Evolutionary conservation across 2,113 vertebrate species (phyloP), one percentile per base, ranked within the genome.

Genomic region (Pomatostomus ruficeps): DNA sequence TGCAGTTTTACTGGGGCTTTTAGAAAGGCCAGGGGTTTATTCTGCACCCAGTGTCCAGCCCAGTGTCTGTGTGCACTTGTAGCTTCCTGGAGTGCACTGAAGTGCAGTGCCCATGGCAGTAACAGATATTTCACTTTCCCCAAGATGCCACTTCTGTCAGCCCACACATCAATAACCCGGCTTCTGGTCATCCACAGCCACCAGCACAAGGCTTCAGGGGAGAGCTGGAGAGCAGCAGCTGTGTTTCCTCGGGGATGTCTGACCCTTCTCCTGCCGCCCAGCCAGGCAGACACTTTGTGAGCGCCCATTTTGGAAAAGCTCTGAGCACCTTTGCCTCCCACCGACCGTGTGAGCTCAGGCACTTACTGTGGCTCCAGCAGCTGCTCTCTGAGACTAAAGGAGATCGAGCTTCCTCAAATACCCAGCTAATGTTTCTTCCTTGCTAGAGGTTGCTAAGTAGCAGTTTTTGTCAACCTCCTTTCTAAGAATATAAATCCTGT

Each of bases 371-470:
- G 74, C 42, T 80, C 25, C 76, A 74, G 72, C 92, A 90, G 68
- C 90, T 93, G 95, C 59, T 88, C 88, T 45, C 92, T 11, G 77
- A 58, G 45, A 48, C 14, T 48, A 11, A 58, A 81, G 90, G 83
- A 88, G 88, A 90, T 20, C 26, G 2, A 83, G 89, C 86, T 93
- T 96, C 95, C 86, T 55, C 89, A 96, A 94, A 97, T 95, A 96
- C 35, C 94, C 65, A 95, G 92, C 85, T 96, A 96, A 97, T 96
- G 91, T 91, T 96, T 95, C 61, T 85, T 72, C 91, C 91, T 94
- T 90, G 88, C 95, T 84, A 93, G 93, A 93, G 72, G 97, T 97
- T 98, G 97, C 96, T 96, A 97, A 96, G 90, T 94, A 95, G 91
- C 94, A 93, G 70, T 89, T 96, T 96, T 75, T 94, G 93, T 96